Base-by-base conservation (phyloP, 2,888 invertebrate genomes). In the Tetropium fuscum region DNA sequence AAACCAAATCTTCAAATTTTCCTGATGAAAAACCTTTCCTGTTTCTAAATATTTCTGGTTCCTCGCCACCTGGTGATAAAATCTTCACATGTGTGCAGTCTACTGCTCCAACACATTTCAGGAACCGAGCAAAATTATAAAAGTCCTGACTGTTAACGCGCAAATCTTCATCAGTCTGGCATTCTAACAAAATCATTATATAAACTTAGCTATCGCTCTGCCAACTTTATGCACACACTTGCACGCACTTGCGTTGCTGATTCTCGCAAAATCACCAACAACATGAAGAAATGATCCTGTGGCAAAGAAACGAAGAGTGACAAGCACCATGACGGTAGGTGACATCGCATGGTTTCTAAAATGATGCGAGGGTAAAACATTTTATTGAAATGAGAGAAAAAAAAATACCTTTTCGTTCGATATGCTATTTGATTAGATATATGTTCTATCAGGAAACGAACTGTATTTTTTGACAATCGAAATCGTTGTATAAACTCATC, bases 191-290 rank as follows among this genome's bases (percentile, higher is more conserved):
- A n/a, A n/a, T n/a, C n/a, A n/a, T n/a, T n/a, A n/a, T n/a, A n/a
- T n/a, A n/a, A 30, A 8, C 2, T 10, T 30, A n/a, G 30, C 30
- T n/a, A 30, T 30, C 10, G 30, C 30, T 2, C 30, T 3, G 3
- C 3, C 2, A 3, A 30, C 30, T 30, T 30, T 30, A 8, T 30
- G 4, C 2, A 30, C 8, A 7, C 8, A n/a, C 10, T 8, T 2
- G 10, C 30, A 5, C 30, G 8, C 30, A 5, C 4, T 30, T 30
- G 30, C 3, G n/a, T 30, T 30, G 8, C 8, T 8, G 2, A 30
- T 8, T 30, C 40, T 38, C 43, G 44, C 36, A 38, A 53, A 32
- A 44, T 51, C 44, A 51, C 44, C 43, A 58, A 51, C 27, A 51
- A 44, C 44, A 1, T 51, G 45, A 25, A 38, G 45, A 58, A 51